Base-by-base conservation (phyloP, 2,888 invertebrate genomes). In the Vandiemenella viatica region DNA sequence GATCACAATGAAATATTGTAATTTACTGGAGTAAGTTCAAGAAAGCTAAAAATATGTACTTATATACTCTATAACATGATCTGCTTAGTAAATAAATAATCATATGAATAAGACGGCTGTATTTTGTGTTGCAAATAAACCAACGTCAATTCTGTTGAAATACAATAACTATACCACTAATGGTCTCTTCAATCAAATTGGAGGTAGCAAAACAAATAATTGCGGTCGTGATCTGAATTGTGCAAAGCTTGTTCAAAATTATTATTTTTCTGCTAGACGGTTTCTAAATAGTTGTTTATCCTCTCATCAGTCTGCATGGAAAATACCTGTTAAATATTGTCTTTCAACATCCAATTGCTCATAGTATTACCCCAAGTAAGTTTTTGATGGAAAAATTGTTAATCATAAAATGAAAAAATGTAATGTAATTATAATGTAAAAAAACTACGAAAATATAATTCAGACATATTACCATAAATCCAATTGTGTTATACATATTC, bases 401-500 rank as follows among this genome's bases (percentile, higher is more conserved):
- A 53, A 53, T 53, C 50, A 51, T 49, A 48, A 52, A 47, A 40
- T 43, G 44, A 49, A 42, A 49, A 48, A 53, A 53, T 52, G 49
- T 37, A 53, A 38, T 53, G 49, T 53, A 51, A 53, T 53, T 53
- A 53, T 51, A 51, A 51, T 53, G 53, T 53, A 53, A 51, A 53
- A n/a, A 45, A 51, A 53, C 51, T 51, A 53, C 45, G 49, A 51
- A 50, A 51, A 51, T 51, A 50, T 53, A 53, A 53, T 48, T 53
- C 23, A 52, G 46, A 42, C 53, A 53, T 49, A 51, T 41, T 41
- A 38, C 47, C 45, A 43, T n/a, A n/a, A n/a, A n/a, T n/a, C n/a
- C n/a, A n/a, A n/a, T n/a, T n/a, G n/a, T n/a, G n/a, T n/a, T n/a
- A n/a, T n/a, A n/a, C n/a, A n/a, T n/a, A n/a, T n/a, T n/a, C n/a